Evolutionary conservation across 1,140 invertebrate species (phyloP), one percentile per base, ranked within the genome.

Genomic region (Drosophila bocqueti): DNA sequence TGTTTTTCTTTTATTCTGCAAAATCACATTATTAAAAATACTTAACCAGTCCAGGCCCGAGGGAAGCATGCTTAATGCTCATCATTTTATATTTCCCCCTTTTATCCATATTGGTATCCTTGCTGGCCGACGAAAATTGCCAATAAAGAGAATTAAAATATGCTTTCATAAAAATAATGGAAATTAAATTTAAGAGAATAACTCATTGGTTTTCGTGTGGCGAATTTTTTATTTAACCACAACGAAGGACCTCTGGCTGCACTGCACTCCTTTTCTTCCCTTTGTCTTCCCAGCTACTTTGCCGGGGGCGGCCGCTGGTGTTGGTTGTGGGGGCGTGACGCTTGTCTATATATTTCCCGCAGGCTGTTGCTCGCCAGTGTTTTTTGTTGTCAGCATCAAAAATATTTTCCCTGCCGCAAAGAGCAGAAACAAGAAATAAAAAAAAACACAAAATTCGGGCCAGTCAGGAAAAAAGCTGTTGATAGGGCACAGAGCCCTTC

Each of bases 101-200:
- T 40, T 57, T 47, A 80, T 73, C 65, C 66, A 76, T 65, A 43
- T 38, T 38, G 67, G 46, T 38, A 43, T 72, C 29, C 69, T 52
- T 11, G 18, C n/a, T 75, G 76, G 64, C 47, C 54, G 57, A 64
- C 52, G 67, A 74, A 87, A 83, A 83, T 77, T 80, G 80, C 72
- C 83, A 87, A 83, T 87, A 87, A 87, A 80, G 84, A 72, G 64
- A 71, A 89, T 89, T 89, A 77, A 89, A 87, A 89, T 87, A 89
- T 87, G 84, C 83, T 80, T 83, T 81, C 63, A 80, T 72, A 76
- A 81, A 87, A 80, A 81, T 83, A 74, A 89, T 89, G 86, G 80
- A 87, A 75, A 83, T 80, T 89, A 82, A 82, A 78, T 85, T 86
- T 86, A 85, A 82, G 82, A 42, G 78, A 71, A 78, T 71, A 74